Conservation (phyloP, 1,140 invertebrate species). For the Odontomachus brunneus region DNA sequence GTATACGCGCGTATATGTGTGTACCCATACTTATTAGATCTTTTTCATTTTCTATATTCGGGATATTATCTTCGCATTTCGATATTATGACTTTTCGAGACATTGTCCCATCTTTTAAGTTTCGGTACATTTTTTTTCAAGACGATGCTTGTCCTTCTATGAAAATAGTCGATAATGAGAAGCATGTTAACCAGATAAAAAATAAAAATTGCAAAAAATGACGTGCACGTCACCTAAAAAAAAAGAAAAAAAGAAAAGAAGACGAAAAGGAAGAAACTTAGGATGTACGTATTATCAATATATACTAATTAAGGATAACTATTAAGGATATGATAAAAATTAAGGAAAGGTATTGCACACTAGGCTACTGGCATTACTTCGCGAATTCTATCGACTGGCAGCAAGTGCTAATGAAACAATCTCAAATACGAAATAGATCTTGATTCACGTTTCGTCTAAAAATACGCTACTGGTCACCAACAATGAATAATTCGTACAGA, state of each 20-base stretch:
- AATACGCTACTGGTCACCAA: constrained; percentile 16
- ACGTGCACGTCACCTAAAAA: constrained; percentile 41
- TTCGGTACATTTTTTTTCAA: no score
- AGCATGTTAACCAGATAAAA: no score
- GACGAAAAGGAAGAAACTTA: constrained; percentile 12
- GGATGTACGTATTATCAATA: constrained; percentile 17
- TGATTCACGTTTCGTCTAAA: constrained; percentile 37
- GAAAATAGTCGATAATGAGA: no score
- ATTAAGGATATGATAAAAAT: constrained; percentile 20
- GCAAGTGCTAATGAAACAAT: constrained; percentile 39
- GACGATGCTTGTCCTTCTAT: no score
- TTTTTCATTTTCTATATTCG: no score
- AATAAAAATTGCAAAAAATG: constrained; percentile 18
- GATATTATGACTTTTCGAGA: no score
- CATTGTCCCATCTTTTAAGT: no score
- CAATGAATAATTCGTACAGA: neutral
- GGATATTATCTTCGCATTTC: no score
- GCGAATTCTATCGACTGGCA: constrained; percentile 31
- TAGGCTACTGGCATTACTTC: constrained; percentile 21
- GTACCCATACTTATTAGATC: no score
- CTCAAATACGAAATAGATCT: constrained; percentile 16
- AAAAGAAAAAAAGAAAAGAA: constrained; percentile 27
- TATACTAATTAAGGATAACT: no score
- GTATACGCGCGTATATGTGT: no score
- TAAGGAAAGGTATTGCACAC: neutral